phyloP scores from a whole-genome alignment of 53 echinoderm and acorn worm genomes.

The Holothuria leucospilota region DNA sequence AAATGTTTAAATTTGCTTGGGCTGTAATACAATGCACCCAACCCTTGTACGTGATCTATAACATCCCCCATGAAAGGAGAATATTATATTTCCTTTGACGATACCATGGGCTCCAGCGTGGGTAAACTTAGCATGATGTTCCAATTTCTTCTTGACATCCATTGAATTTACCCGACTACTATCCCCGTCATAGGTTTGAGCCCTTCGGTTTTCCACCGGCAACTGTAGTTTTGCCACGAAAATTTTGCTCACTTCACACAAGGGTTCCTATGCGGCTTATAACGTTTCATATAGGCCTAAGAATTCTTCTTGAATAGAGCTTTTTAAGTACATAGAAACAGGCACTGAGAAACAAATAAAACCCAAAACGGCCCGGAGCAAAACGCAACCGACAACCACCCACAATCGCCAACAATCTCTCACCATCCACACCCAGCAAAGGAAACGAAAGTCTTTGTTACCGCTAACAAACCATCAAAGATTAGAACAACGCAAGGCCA shows the following conservation, averaged over 20 bases:
- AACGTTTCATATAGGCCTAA: conserved; percentile 64
- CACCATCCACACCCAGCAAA: no score
- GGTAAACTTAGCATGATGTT: conserved; percentile 45
- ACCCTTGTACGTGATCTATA: conserved; percentile 48
- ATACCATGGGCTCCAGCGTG: conserved; percentile 61
- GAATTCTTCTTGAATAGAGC: no score
- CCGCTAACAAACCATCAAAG: no score
- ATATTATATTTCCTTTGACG: conserved; percentile 42
- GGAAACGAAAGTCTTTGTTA: no score
- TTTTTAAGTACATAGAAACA: no score
- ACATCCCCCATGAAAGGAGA: conserved; percentile 58
- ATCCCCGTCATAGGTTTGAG: conserved; percentile 54
- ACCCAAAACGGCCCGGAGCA: no score
- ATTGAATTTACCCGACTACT: conserved; percentile 61
- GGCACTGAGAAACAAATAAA: no score
- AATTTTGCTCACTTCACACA: conserved; percentile 54
- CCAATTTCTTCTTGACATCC: conserved; percentile 64
- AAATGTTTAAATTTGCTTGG: conserved; percentile 69
- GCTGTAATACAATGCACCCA: conserved; percentile 52
- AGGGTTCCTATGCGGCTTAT: conserved; percentile 52
- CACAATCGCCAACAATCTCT: no score
- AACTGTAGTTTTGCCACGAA: no score
- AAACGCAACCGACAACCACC: no score
- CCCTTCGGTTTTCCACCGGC: conserved; percentile 47
- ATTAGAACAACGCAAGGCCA: no score